Percentiles rank a stretch among this genome's conserved stretches.
Evolutionary conservation across 2,888 invertebrate species (phyloP).

Genomic region (Ypsolopha scabrella): DNA sequence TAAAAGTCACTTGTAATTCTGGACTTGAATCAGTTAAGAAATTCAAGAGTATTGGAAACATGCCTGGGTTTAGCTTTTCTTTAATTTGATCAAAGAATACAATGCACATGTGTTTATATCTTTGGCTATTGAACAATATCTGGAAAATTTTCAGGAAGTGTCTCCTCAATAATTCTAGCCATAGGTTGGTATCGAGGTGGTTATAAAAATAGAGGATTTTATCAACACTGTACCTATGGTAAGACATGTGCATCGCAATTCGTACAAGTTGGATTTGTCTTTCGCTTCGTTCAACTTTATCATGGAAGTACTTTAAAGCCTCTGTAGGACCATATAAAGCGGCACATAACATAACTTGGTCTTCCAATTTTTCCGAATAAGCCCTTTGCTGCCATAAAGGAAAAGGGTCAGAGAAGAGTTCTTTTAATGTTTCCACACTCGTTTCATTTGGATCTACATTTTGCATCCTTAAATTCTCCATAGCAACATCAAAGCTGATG

Average conservation of each 20-base stretch:
- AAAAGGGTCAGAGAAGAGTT: not conserved
- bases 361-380: not conserved
- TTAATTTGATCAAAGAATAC: not conserved
- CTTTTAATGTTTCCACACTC: not conserved
- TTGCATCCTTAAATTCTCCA: not conserved
- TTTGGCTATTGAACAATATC: not conserved
- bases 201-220: constrained; percentile 1
- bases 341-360: not conserved
- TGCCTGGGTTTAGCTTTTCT: not conserved
- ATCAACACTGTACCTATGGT: not conserved
- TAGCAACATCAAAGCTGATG: not conserved
- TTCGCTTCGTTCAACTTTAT: not conserved
- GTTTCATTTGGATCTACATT: not conserved
- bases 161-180: not conserved
- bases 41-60: not conserved
- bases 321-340: not conserved
- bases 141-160: not conserved
- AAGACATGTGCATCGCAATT: not conserved
- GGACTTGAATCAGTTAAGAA: not conserved
- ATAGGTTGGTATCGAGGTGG: not conserved
- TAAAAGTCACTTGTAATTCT: not conserved
- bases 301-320: not conserved
- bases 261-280: not conserved
- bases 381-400: not conserved
- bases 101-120: constrained; percentile 1